Base-by-base conservation (phyloP, 2,113 vertebrate genomes). In the Amphiprion percula region DNA sequence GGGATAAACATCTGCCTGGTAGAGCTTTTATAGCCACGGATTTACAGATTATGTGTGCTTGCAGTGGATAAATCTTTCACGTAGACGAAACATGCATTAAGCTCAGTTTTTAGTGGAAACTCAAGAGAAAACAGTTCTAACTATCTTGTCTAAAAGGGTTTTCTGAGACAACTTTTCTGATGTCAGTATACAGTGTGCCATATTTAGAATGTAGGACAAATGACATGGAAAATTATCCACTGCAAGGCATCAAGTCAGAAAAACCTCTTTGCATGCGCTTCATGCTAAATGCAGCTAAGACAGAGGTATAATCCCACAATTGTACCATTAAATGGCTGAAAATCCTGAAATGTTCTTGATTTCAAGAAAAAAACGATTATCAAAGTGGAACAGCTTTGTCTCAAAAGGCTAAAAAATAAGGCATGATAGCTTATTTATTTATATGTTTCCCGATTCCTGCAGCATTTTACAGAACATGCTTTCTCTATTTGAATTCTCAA, bases 1-100 rank as follows among this genome's bases (percentile, higher is more conserved):
- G 33, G 55, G 53, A 82, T 66, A 82, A 82, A 60, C 74, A 72
- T 82, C 73, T 88, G 79, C 47, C 58, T 72, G 2, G 3, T 26
- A 28, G 28, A 79, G 80, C 46, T 87, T 87, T 84, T 58, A 67
- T 65, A 86, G 46, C 58, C 75, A 28, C 10, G 74, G 80, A 83
- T 84, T 87, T 86, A 58, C 61, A 85, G 81, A 90, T 92, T 88
- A 87, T 0, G 10, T 39, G 68, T 79, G 67, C 81, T 74, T 65
- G 30, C 21, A 26, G 39, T 15, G 23, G 46, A 87, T 73, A 71
- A 87, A 70, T 10, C 53, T 21, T 30, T 19, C n/a, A 26, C 4
- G n/a, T 26, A 73, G 61, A 69, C 46, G 0, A 37, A 80, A 78
- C 75, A 74, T 74, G 72, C n/a, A 67, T 61, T 10, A 4, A 63